Evolutionary conservation across 2,797 vertebrate genomes (phyloP).

Genomic region (Luscinia luscinia): DNA sequence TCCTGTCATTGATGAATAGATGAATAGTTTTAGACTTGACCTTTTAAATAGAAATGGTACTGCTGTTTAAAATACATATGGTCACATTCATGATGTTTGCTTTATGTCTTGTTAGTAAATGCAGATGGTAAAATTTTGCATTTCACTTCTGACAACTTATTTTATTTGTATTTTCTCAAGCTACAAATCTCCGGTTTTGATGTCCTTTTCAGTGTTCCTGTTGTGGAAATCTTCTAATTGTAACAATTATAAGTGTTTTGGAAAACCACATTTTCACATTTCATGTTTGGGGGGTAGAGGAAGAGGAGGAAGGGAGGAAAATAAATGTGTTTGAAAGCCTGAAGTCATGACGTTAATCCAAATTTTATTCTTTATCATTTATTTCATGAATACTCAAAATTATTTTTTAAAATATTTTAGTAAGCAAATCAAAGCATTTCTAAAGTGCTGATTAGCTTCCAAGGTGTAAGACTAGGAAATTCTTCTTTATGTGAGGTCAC

Average conservation of each 20-base stretch:
- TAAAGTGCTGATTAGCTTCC: neutral
- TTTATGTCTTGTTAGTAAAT: neutral
- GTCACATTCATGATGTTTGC: neutral
- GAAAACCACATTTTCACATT: neutral
- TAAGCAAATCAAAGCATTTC: neutral
- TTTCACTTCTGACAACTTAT: neutral
- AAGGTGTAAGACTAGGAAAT: neutral
- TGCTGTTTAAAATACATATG: neutral
- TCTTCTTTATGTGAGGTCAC: neutral
- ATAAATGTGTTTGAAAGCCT: neutral
- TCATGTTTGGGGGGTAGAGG: neutral
- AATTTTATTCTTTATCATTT: neutral
- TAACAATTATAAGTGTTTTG: neutral
- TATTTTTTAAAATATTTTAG: neutral
- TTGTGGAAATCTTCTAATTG: neutral
- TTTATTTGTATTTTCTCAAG: neutral
- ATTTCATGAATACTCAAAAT: neutral
- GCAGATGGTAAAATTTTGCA: neutral
- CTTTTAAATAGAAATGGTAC: neutral
- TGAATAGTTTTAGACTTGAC: neutral
- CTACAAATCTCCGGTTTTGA: neutral
- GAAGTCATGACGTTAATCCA: neutral
- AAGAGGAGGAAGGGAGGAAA: neutral
- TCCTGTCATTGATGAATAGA: neutral
- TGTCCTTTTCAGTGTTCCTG: neutral